Evolutionary conservation across 2,888 invertebrate genomes (phyloP), one percentile per base, ranked within the genome.

Genomic region (Bhutanitis thaidina): DNA sequence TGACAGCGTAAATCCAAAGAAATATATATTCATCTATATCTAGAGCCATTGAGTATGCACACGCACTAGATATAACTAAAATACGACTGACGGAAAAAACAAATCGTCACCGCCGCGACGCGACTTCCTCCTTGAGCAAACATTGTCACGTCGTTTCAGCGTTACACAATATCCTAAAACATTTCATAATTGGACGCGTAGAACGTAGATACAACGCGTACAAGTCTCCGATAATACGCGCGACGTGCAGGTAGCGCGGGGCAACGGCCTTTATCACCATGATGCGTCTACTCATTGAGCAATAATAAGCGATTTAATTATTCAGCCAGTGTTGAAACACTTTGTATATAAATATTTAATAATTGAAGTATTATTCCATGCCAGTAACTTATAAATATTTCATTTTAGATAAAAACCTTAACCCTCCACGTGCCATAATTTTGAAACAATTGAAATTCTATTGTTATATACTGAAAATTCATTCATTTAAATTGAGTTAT

Each of bases 201-300:
- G 69, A 71, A 53, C 44, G 49, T 37, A 45, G 69, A 71, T 69
- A 69, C 60, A 56, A 49, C 60, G 63, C 63, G 63, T 64, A 61
- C 61, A 57, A 58, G 57, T 7, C 60, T 58, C 56, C 56, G 67
- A 67, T 66, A 65, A 61, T 53, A 30, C 36, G 34, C 35, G 40
- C 34, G 34, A 30, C 37, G 48, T 27, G 47, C 57, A 54, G 60
- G 59, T 59, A 54, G 38, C 49, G 46, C 36, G 38, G 64, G 58
- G 56, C 64, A 62, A 61, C 60, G 63, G 34, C 61, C 64, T 54
- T 45, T 59, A 61, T 59, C 58, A 53, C 37, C 50, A 29, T n/a
- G n/a, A n/a, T 10, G 12, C 40, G 43, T 14, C 49, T 27, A 29
- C 16, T 35, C 30, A 45, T 51, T 51, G 45, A 12, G 45, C 29